Evolutionary conservation across 2,888 invertebrate genomes (phyloP).

Genomic region (Ochropacha duplaris): DNA sequence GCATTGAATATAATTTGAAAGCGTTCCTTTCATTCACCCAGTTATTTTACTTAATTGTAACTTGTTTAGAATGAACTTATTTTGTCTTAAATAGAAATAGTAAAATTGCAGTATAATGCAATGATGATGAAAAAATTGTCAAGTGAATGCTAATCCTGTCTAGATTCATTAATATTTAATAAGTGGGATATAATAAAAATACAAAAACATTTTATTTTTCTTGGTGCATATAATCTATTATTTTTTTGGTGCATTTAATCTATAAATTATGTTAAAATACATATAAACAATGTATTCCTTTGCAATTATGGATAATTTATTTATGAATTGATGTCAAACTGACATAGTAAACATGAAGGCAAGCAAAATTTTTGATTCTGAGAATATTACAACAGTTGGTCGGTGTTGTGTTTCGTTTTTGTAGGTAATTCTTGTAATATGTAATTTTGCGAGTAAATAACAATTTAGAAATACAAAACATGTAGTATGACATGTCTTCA

Average conservation of each 20-base stretch:
- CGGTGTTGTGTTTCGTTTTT: conserved; percentile 66
- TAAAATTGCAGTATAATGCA: not conserved
- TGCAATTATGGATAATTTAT: conserved; percentile 3
- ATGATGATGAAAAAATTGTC: not conserved
- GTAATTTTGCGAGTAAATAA: not conserved
- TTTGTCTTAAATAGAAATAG: not conserved
- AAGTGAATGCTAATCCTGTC: too few relatives aligned
- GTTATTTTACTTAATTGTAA: not conserved
- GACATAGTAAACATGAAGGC: conserved; percentile 47
- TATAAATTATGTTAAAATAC: too few relatives aligned
- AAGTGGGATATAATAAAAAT: too few relatives aligned
- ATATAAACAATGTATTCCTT: too few relatives aligned
- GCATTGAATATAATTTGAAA: conserved; percentile 9
- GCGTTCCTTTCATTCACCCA: conserved; percentile 3
- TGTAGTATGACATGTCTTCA: too few relatives aligned
- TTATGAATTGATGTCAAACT: conserved; percentile 14
- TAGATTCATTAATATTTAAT: too few relatives aligned
- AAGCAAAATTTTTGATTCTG: conserved; percentile 63
- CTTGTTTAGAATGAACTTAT: not conserved
- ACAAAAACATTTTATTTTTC: too few relatives aligned
- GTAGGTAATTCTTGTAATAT: conserved; percentile 30
- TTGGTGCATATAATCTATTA: too few relatives aligned
- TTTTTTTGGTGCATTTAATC: too few relatives aligned
- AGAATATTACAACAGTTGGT: conserved; percentile 67
- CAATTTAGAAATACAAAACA: not conserved